Base-by-base conservation (phyloP, 2,888 invertebrate species). In the Aelia acuminata region DNA sequence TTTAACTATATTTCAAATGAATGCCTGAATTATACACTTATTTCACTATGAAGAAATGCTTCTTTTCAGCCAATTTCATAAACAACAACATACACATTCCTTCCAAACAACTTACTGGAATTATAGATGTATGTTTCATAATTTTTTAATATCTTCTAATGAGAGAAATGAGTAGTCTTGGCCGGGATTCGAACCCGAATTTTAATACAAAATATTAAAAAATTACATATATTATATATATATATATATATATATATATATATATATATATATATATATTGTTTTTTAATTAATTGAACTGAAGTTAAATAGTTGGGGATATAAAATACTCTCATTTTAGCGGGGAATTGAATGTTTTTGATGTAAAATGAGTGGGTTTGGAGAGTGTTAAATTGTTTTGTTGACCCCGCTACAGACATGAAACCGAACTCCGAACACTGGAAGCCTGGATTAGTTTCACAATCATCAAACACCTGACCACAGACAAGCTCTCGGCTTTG, bases 151-250 rank as follows among this genome's bases (percentile, higher is more conserved):
- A n/a, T n/a, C n/a, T n/a, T n/a, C n/a, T n/a, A n/a, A n/a, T n/a
- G n/a, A n/a, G n/a, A n/a, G n/a, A n/a, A n/a, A n/a, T n/a, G n/a
- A n/a, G n/a, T n/a, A n/a, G n/a, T n/a, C n/a, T n/a, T n/a, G n/a
- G n/a, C n/a, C n/a, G n/a, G n/a, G n/a, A n/a, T n/a, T n/a, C n/a
- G n/a, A n/a, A n/a, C n/a, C n/a, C n/a, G n/a, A n/a, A n/a, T n/a
- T n/a, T n/a, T n/a, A n/a, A n/a, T n/a, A n/a, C n/a, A n/a, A n/a
- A 43, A 43, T 43, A 43, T 43, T 87, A 53, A 47, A 53, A 88
- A 48, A 18, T 10, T 84, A 84, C 13, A 84, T 35, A 84, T 39
- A 84, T n/a, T n/a, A n/a, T 39, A 84, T 84, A 39, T 84, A 84
- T 57, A 86, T 87, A 50, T 20, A 31, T 84, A 84, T 35, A 39